A percentile compares a stretch with the other conserved stretches of the same genome.
These are phyloP conservation scores for Acipenser oxyrinchus DNA, from an alignment of 2,797 vertebrate species.

Conservation along the genomic window DNA sequence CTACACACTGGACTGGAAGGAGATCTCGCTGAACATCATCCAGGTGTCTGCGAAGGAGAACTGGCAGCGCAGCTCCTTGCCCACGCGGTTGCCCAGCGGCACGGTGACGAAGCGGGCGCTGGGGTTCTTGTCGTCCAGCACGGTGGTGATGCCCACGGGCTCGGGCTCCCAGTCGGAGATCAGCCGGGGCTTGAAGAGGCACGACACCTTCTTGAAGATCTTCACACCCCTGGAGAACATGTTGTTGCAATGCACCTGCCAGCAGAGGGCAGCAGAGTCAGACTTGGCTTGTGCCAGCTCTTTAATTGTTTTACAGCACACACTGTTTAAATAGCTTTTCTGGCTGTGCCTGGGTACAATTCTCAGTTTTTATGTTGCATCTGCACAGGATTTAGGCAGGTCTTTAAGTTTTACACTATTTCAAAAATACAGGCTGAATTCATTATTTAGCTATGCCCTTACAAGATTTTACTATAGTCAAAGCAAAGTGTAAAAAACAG, in stretches of 20 bases:
- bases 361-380: too few relatives aligned
- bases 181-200: slow-evolving; percentile 69
- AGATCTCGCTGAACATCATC: slow-evolving; percentile 92
- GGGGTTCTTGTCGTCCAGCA: slow-evolving; percentile 81
- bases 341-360: too few relatives aligned
- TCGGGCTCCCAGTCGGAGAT: slow-evolving; percentile 64
- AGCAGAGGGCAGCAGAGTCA: background rate
- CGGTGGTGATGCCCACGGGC: slow-evolving; percentile 60
- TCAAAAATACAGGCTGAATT: too few relatives aligned
- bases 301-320: too few relatives aligned
- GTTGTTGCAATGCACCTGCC: slow-evolving; percentile 87
- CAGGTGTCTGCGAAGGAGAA: slow-evolving; percentile 78
- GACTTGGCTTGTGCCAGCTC: too few relatives aligned
- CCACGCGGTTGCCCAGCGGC: slow-evolving; percentile 62
- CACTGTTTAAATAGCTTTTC: too few relatives aligned
- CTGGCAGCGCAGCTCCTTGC: slow-evolving; percentile 68
- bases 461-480: too few relatives aligned
- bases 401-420: too few relatives aligned
- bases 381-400: too few relatives aligned
- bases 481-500: too few relatives aligned
- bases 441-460: too few relatives aligned
- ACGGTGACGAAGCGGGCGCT: slow-evolving; percentile 80
- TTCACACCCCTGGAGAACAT: slow-evolving; percentile 81
- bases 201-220: slow-evolving; percentile 77
- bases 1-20: slow-evolving; percentile 75